These are phyloP conservation scores for Artemia sinica DNA, from an alignment of 2,888 invertebrate genomes.

Conservation along the genomic window DNA sequence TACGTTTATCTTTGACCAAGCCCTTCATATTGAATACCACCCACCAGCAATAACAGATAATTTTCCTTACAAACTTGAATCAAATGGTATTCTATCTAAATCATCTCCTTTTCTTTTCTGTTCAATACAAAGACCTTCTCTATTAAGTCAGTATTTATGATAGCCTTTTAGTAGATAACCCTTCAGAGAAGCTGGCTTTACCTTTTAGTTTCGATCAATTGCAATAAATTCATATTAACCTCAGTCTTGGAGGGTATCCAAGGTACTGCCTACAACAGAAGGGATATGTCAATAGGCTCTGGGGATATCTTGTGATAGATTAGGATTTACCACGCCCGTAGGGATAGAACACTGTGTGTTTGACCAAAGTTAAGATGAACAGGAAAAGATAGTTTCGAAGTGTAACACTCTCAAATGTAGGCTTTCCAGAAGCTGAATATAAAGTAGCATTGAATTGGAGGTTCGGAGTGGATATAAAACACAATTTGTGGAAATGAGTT, in stretches of 20 bases:
- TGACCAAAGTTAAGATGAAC: conserved; percentile 11
- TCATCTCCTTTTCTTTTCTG: too few species aligned
- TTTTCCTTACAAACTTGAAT: too few species aligned
- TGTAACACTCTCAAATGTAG: too few species aligned
- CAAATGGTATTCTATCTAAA: too few species aligned
- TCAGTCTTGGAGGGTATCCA: conserved; percentile 8
- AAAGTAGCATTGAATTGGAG: too few species aligned
- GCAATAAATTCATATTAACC: conserved; percentile 14
- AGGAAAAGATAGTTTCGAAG: neutral
- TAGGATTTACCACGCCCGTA: conserved; percentile 8
- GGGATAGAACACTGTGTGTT: conserved; percentile 3
- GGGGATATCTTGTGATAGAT: conserved; percentile 6
- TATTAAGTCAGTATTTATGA: neutral
- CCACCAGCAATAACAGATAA: too few species aligned
- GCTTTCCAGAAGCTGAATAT: too few species aligned
- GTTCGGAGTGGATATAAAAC: too few species aligned
- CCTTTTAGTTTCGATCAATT: conserved; percentile 13
- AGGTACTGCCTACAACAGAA: conserved; percentile 4
- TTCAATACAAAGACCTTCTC: neutral
- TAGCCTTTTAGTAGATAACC: too few species aligned
- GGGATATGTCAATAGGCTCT: conserved; percentile 13
- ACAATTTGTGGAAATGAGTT: too few species aligned
- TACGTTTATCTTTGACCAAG: too few species aligned
- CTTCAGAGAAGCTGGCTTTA: neutral
- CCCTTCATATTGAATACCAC: too few species aligned